Evolutionary conservation across 2,888 invertebrate species (phyloP), one percentile per base, ranked within the genome.

Genomic region (Drosophila meridionalis): DNA sequence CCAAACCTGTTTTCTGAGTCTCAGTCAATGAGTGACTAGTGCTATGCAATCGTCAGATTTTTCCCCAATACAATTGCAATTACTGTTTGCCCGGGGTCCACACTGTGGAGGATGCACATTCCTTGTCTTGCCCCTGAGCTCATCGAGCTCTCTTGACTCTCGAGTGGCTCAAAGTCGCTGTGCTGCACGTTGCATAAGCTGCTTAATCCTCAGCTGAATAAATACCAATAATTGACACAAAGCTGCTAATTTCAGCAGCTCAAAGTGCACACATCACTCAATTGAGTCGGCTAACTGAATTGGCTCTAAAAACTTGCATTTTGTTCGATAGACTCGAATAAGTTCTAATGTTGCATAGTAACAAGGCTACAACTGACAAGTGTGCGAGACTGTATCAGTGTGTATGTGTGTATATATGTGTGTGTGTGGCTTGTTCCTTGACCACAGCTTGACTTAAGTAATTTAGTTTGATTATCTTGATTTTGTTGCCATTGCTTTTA

Each of bases 221-320:
- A 60, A 64, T 56, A 45, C 55, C 32, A 45, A 53, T 72, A 86
- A 81, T 76, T 82, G 69, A 57, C 78, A 64, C 34, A 50, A 48
- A 69, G 48, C 64, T 76, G 68, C 50, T 71, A 73, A 81, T 81
- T 78, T 63, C 52, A 36, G n/a, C 26, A 38, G 61, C 50, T 80
- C 82, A 85, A 82, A 85, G 83, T 80, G 45, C 86, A 71, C 20
- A 64, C 38, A 34, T 62, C 80, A 47, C 42, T 69, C 58, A 65
- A 30, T 57, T 32, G 38, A 20, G 4, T 26, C 34, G 50, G 11
- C 38, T 32, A 43, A 9, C n/a, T 34, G 28, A 38, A 28, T 36
- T 8, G 36, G n/a, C 56, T 43, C 36, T 28, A 14, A 62, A 53
- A 57, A 60, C 48, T 64, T 55, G 43, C 34, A 55, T 36, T 43